phyloP scores from a whole-genome alignment of 2,797 vertebrate species.

The Acanthornis magna region DNA sequence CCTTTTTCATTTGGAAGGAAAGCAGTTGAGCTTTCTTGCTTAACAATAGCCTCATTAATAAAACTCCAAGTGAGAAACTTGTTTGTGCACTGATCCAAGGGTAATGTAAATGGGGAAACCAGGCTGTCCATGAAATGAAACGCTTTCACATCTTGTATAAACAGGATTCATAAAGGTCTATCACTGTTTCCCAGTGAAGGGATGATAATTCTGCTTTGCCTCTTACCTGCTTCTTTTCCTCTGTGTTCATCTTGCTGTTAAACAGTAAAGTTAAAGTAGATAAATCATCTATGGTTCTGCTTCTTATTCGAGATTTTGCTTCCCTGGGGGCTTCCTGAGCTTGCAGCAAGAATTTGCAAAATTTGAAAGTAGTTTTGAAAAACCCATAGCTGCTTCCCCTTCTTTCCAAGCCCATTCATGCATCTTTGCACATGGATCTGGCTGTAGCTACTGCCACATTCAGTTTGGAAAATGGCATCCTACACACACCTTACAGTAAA shows the following conservation, averaged over 20 bases:
- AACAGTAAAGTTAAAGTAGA: neutral
- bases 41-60: conserved; percentile 66
- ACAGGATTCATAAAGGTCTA: neutral
- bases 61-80: conserved; percentile 39
- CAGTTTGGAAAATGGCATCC: neutral
- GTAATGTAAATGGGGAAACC: conserved; percentile 45
- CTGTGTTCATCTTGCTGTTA: neutral
- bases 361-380: neutral
- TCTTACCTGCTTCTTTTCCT: neutral
- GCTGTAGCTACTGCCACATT: neutral
- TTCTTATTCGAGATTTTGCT: neutral
- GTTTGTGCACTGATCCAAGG: conserved; percentile 36
- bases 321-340: neutral
- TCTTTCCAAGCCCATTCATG: neutral
- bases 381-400: neutral
- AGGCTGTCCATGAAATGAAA: conserved; percentile 1
- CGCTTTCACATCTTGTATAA: neutral
- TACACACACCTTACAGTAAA: neutral
- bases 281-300: neutral
- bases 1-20: conserved; percentile 30
- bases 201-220: neutral
- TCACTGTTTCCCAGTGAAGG: neutral
- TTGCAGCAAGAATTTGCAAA: neutral
- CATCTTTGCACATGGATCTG: neutral
- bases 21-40: conserved; percentile 28